These are phyloP conservation scores for Yponomeuta evonymella DNA, from an alignment of 2,888 invertebrate genomes.

Conservation along the genomic window DNA sequence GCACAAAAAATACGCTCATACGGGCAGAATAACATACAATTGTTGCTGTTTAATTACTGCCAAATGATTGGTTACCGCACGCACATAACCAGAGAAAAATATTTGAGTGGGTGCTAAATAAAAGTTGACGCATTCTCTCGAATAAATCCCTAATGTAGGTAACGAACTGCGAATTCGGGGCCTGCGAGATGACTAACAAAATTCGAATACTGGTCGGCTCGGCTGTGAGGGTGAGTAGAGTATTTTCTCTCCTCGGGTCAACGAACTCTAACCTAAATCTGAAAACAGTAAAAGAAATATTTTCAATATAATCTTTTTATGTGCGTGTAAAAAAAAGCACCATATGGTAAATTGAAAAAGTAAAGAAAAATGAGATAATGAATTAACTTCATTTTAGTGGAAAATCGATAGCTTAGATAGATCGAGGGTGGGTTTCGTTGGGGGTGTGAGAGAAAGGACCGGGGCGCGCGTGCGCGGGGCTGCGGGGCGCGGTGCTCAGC, in stretches of 20 bases:
- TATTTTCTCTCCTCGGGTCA: slow-evolving; percentile 27
- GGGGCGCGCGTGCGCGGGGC: slow-evolving; percentile 60
- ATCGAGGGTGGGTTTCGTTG: slow-evolving; percentile 65
- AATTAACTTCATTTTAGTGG: slow-evolving; percentile 44
- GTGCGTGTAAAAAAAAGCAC: background rate
- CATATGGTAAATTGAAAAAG: background rate
- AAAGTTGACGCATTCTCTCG: background rate
- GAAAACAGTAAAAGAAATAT: slow-evolving; percentile 18
- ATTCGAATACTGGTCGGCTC: slow-evolving; percentile 17
- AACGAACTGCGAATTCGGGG: slow-evolving; percentile 13
- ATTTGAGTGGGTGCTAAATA: background rate
- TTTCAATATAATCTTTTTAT: background rate
- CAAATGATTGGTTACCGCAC: too few species aligned
- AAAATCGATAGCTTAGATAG: slow-evolving; percentile 61
- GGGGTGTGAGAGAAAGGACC: slow-evolving; percentile 49
- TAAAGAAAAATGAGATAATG: slow-evolving; percentile 29
- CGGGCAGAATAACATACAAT: too few species aligned
- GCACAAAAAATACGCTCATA: too few species aligned
- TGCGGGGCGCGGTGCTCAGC: slow-evolving; percentile 53
- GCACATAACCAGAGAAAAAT: background rate
- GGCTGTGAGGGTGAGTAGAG: slow-evolving; percentile 19
- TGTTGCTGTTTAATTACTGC: too few species aligned
- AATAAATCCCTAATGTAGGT: background rate
- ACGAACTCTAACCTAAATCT: slow-evolving; percentile 34
- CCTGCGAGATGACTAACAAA: slow-evolving; percentile 21